Base-by-base conservation (phyloP, 2,888 invertebrate genomes). In the Lithosia quadra region DNA sequence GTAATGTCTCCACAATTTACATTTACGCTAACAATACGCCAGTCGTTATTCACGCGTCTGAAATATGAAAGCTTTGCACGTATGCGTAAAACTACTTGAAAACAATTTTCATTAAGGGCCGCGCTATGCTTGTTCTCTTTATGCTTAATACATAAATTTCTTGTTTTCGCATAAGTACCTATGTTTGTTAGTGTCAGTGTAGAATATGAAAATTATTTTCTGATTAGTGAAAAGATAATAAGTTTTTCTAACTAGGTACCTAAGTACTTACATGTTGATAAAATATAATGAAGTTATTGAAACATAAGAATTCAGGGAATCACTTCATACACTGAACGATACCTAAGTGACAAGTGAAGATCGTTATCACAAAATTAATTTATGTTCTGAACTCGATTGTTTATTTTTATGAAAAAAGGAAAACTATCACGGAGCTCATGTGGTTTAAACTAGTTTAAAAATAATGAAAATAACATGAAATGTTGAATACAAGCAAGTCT, bases 1-100 rank as follows among this genome's bases (percentile, higher is more conserved):
- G 83, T 80, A 87, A 89, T 90, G 87, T 88, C 85, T 84, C 81
- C 81, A 80, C 86, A 84, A 33, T 33, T 18, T 15, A 43, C 18
- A 49, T 86, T 87, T 86, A 88, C 87, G 84, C 77, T 80, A 81
- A 83, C 79, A 80, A 83, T 63, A 67, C 18, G 72, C 58, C 21
- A 34, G 39, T 75, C 73, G 71, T 80, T 77, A 80, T 77, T 78
- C 67, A 80, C 74, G 58, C 63, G 74, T 73, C 71, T 73, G 73
- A 78, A 77, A 73, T 77, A 72, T 74, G 72, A 80, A 69, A 80
- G 80, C 78, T 78, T 78, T 74, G 68, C 62, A 64, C 67, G 65
- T 62, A 63, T 66, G 67, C 67, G 64, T 73, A 69, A 72, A 71
- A 72, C 69, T 65, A 72, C 71, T 68, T 69, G 68, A 77, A 73